Evolutionary conservation across 1,140 invertebrate species (phyloP), one percentile per base, ranked within the genome.

Genomic region (Ditylenchus dipsaci): DNA sequence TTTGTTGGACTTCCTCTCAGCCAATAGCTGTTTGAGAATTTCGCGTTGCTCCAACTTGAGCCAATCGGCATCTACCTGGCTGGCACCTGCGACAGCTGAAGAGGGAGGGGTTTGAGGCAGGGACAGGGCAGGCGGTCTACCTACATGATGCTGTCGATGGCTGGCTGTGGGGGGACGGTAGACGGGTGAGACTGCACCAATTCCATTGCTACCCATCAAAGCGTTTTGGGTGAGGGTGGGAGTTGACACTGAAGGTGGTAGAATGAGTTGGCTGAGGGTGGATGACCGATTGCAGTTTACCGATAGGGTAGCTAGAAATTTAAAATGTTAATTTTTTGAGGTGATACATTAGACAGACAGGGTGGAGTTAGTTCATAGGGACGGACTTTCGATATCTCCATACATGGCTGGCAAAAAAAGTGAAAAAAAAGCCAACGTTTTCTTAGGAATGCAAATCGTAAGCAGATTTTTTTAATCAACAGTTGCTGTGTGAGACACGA

Each of bases 11-110:
- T 57, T 57, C n/a, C 67, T 59, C 53, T 68, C 60, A 11, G 56
- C 47, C 29, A 75, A 49, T n/a, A 75, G 29, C 30, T 60, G 66
- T 62, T 63, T 76, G 23, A 75, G 67, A 21, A 75, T 45, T 56
- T 75, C 53, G 15, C 62, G 65, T 42, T 67, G 66, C 38, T 63
- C 73, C 47, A 65, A 17, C 17, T 53, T 47, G 19, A 68, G 9
- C 73, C 71, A 64, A 63, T 76, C 53, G 1, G 61, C 49, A 47
- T 61, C 33, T 29, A 61, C 45, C 29, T 42, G 21, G 45, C 63
- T 60, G 56, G 49, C 15, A 13, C 43, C 17, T n/a, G 47, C 13
- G 17, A n/a, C 11, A n/a, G 19, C 19, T 11, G 38, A 64, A 33
- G 23, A 23, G 23, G 17, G 47, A 13, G 38, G 67, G 15, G 47